Evolutionary conservation across 2,113 vertebrate genomes (phyloP).

Genomic region (Cryptomyrus ogoouensis): DNA sequence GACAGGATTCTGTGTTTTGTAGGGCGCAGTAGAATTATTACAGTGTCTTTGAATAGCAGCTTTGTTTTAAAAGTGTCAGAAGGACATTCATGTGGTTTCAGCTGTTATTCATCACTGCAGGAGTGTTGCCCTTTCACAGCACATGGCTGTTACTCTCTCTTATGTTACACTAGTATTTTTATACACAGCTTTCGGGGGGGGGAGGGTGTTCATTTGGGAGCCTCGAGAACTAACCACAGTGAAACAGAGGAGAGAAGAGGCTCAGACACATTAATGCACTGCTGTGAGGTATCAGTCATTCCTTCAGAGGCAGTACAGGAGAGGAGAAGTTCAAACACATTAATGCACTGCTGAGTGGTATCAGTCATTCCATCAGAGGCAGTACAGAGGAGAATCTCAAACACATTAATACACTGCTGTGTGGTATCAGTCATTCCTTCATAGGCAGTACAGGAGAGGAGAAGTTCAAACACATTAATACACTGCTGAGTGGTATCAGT

Average conservation of each 20-base stretch:
- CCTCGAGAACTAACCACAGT: neutral
- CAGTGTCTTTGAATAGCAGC: neutral
- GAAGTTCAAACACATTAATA: neutral
- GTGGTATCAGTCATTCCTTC: too few relatives aligned
- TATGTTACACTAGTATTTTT: neutral
- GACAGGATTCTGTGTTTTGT: neutral
- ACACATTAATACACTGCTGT: too few relatives aligned
- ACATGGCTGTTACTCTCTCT: neutral
- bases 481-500: neutral
- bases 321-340: too few relatives aligned
- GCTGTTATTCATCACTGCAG: neutral
- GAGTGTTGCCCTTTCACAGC: neutral
- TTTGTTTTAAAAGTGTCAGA: neutral
- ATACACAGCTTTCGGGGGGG: neutral
- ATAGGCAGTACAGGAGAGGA: neutral
- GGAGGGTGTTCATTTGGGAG: neutral
- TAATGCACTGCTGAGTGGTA: too few relatives aligned
- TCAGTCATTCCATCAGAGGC: too few relatives aligned
- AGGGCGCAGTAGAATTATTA: neutral
- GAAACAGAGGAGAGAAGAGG: neutral
- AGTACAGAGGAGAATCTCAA: too few relatives aligned
- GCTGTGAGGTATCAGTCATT: neutral
- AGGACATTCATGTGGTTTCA: neutral
- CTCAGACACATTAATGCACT: neutral
- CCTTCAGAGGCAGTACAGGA: neutral